Base-by-base conservation (phyloP, 1,140 invertebrate genomes). In the Pachypeltis micranthus region DNA sequence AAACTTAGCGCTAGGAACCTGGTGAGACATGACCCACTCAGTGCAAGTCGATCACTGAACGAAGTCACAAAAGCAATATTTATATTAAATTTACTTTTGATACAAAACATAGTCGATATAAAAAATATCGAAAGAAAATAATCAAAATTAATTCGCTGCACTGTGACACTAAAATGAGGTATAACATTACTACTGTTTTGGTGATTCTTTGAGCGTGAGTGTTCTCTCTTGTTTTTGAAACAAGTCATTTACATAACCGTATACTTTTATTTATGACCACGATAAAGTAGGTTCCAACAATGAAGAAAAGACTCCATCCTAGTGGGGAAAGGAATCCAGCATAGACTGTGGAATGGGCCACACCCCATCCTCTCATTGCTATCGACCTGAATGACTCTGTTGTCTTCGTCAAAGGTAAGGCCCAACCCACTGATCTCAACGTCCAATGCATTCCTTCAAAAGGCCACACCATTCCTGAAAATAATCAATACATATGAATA, bases 351-450 rank as follows among this genome's bases (percentile, higher is more conserved):
- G 74, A 71, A 61, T 80, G 73, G 1, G 68, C 64, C n/a, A 83
- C 72, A n/a, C 70, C 72, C 81, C 81, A 83, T 1, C 80, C 80
- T 66, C 81, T 72, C 12, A 79, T 77, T 7, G 83, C 72, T n/a
- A 85, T 74, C 34, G 76, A 76, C 65, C 83, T 71, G 72, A 84
- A 77, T 1, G 80, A 76, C 62, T 83, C 80, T 24, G 80, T 79
- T 1, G 81, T 77, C 34, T 80, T 73, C 0, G 83, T 85, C 63
- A 83, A 76, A 2, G 83, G 83, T 14, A 84, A 72, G 56, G 74
- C 69, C 66, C 79, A 78, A 28, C 78, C 78, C 12, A 84, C 71
- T 44, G 80, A 77, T 60, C 73, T 70, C 25, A 85, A 70, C 66
- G 75, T 74, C 25, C 70, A 69, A 3, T 81, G 81, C 75, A 84